phyloP scores from a whole-genome alignment of 2,797 vertebrate species.

The Erpetoichthys calabaricus region DNA sequence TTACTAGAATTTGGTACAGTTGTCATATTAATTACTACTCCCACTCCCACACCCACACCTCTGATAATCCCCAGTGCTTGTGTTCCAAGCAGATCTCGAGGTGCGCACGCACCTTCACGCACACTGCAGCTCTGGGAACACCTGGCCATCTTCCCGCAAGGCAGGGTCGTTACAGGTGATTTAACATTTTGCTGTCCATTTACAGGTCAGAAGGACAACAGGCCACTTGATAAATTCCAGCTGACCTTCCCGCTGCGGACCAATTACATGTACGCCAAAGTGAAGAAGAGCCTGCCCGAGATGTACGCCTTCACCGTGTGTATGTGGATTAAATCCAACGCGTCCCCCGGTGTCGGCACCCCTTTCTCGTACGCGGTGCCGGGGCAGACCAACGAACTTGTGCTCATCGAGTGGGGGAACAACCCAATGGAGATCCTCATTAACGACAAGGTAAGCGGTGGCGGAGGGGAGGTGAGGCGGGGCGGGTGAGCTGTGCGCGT shows the following conservation, averaged over 20 bases:
- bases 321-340: constrained; percentile 91
- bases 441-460: constrained; percentile 74
- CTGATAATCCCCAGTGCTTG: too few relatives aligned
- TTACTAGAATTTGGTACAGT: too few relatives aligned
- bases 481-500: background rate
- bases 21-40: too few relatives aligned
- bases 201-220: constrained; percentile 77
- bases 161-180: too few relatives aligned
- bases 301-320: constrained; percentile 91
- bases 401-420: constrained; percentile 91
- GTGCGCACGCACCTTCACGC: too few relatives aligned
- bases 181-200: too few relatives aligned
- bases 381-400: constrained; percentile 83
- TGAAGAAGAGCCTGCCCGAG: constrained; percentile 84
- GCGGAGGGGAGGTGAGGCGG: background rate
- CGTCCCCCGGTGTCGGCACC: constrained; percentile 82
- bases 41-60: too few relatives aligned
- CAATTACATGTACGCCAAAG: constrained; percentile 96
- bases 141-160: too few relatives aligned
- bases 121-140: too few relatives aligned
- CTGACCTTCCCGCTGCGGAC: constrained; percentile 85
- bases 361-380: constrained; percentile 90
- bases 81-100: too few relatives aligned
- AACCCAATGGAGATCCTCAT: constrained; percentile 98
- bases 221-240: constrained; percentile 79